Evolutionary conservation across 2,113 vertebrate genomes (phyloP).

Genomic region (Uria lomvia): DNA sequence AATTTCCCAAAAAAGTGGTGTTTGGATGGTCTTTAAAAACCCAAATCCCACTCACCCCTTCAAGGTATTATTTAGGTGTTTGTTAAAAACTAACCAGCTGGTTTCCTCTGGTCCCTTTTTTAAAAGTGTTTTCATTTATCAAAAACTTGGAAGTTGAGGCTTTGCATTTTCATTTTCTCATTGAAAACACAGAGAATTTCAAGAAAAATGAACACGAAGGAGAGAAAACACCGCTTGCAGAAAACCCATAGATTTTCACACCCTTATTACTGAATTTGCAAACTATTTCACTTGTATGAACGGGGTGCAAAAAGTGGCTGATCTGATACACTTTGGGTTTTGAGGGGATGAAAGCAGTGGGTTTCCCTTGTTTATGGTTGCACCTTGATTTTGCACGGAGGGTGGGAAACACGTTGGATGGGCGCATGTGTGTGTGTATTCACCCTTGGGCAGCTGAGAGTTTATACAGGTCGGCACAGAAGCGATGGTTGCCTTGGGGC

Average conservation of each 20-base stretch:
- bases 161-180: neutral
- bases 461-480: rapidly evolving
- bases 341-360: neutral
- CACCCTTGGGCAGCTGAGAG: neutral
- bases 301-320: rapidly evolving
- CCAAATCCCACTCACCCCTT: neutral
- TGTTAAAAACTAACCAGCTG: neutral
- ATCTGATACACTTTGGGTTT: neutral
- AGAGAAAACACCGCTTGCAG: neutral
- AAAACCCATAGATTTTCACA: neutral
- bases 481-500: rapidly evolving
- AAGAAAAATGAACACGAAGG: neutral
- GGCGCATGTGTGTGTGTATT: rapidly evolving
- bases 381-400: rapidly evolving
- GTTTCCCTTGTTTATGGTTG: neutral
- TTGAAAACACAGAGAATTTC: neutral
- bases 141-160: neutral
- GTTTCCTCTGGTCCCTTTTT: neutral
- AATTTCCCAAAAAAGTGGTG: neutral
- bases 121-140: neutral
- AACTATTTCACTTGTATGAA: neutral
- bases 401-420: neutral
- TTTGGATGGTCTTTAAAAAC: neutral
- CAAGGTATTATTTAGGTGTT: neutral
- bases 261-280: neutral